Base-by-base conservation (phyloP, 2,113 vertebrate species). In the Semicossyphus pulcher region DNA sequence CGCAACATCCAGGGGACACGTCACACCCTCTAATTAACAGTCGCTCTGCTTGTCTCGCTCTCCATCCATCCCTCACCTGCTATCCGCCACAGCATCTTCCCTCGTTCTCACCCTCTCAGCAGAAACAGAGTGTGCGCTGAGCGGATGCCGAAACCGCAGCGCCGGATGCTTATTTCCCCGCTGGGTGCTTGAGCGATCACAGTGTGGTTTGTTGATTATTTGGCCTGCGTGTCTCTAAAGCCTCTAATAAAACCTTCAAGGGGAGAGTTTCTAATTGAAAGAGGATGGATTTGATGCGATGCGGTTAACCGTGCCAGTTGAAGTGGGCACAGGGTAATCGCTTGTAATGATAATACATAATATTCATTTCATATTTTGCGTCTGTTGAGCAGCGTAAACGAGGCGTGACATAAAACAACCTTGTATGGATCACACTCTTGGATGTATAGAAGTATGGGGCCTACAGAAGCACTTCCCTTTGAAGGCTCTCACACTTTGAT, bases 11-110 rank as follows among this genome's bases (percentile, higher is more conserved):
- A 36, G 47, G 15, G 44, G 61, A 73, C 52, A 34, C 26, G 25
- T 70, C 69, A 26, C 53, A 54, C 39, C 52, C 61, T 52, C 61
- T 60, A 44, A 86, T 78, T 72, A 76, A 78, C 72, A 51, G 63
- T 39, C 65, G n/a, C 63, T 16, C 41, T 20, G 53, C 47, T 69
- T 53, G 51, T 74, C 67, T 81, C 67, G n/a, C 54, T 65, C 57
- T 28, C 47, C 41, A 15, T 39, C 75, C 54, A 41, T 58, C 58
- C 60, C 23, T 72, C 56, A n/a, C 32, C 59, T 20, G 45, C 32
- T 49, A 71, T 74, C 76, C 23, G n/a, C 18, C 42, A 7, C 7
- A 0, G 9, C 15, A 20, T 77, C 54, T n/a, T 26, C 44, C 20
- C 54, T 60, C 32, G 61, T 51, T 52, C 62, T 78, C 72, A 45